Conservation (phyloP, 1,140 invertebrate species). For the Atta cephalotes region DNA sequence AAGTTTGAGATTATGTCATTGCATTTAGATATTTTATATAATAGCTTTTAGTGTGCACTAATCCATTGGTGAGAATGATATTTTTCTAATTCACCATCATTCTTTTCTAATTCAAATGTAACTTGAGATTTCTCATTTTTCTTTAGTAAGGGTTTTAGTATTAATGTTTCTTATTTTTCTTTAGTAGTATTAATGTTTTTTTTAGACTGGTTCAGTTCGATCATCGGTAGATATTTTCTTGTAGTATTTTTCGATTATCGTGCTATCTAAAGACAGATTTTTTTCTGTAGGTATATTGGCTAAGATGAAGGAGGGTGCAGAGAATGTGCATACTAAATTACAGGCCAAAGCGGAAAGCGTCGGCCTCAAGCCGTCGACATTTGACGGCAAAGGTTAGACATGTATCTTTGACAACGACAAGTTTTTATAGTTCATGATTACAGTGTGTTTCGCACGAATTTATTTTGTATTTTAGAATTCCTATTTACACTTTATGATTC, state of each 20-base stretch:
- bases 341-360: slow-evolving; percentile 96
- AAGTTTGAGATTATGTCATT: too few relatives aligned
- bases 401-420: slow-evolving; percentile 54
- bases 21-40: too few relatives aligned
- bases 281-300: slow-evolving; percentile 93
- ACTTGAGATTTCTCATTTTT: not conserved
- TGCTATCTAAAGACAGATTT: slow-evolving; percentile 75
- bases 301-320: slow-evolving; percentile 98
- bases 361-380: slow-evolving; percentile 86
- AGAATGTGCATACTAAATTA: slow-evolving; percentile 96
- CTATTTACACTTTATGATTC: slow-evolving; percentile 43
- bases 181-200: slow-evolving; percentile 17
- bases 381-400: slow-evolving; percentile 88
- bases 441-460: slow-evolving; percentile 56
- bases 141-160: not conserved
- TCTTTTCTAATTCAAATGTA: not conserved
- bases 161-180: not conserved
- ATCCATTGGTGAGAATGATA: too few relatives aligned
- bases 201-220: slow-evolving; percentile 29
- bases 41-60: too few relatives aligned
- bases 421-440: slow-evolving; percentile 57
- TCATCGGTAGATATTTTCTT: slow-evolving; percentile 60
- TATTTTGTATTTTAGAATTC: slow-evolving; percentile 60
- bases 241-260: slow-evolving; percentile 5
- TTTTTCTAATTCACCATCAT: not conserved